Percentiles rank a stretch among this genome's conserved stretches.
Conservation (phyloP, 2,113 vertebrate genomes). For the Melanerpes formicivorus region DNA sequence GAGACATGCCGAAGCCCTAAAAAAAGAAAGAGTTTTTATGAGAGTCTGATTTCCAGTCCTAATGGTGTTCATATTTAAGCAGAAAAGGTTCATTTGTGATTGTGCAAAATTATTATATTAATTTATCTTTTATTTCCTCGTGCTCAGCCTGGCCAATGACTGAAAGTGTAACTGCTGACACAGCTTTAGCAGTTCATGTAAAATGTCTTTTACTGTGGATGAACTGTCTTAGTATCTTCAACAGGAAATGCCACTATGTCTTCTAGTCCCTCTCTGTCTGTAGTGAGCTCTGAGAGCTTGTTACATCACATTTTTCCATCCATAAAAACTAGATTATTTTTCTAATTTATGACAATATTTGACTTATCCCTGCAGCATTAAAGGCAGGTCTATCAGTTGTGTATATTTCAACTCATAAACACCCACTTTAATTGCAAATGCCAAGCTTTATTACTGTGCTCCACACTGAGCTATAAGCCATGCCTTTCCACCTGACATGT, state of each 20-base stretch:
- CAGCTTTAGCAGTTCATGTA: not conserved
- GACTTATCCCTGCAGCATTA: not conserved
- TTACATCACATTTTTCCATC: not conserved
- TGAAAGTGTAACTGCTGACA: not conserved
- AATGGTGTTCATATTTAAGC: not conserved
- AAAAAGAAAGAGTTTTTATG: not conserved
- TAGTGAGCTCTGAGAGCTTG: not conserved
- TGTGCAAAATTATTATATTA: not conserved
- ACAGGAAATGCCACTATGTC: not conserved
- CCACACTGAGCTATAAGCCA: not conserved
- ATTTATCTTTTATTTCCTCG: not conserved
- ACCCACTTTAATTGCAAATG: not conserved
- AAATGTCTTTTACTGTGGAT: not conserved
- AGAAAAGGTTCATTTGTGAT: not conserved
- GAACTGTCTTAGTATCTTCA: not conserved
- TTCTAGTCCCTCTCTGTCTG: not conserved
- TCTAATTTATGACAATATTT: not conserved
- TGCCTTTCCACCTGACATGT: not conserved
- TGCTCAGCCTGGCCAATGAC: not conserved
- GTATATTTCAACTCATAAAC: not conserved
- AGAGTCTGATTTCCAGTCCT: not conserved
- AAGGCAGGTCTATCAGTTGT: not conserved
- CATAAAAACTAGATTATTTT: not conserved
- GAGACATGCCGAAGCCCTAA: slow-evolving; percentile 91
- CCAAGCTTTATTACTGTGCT: not conserved